Conservation (phyloP, 2,797 vertebrate genomes). For the Pteronotus mesoamericanus region DNA sequence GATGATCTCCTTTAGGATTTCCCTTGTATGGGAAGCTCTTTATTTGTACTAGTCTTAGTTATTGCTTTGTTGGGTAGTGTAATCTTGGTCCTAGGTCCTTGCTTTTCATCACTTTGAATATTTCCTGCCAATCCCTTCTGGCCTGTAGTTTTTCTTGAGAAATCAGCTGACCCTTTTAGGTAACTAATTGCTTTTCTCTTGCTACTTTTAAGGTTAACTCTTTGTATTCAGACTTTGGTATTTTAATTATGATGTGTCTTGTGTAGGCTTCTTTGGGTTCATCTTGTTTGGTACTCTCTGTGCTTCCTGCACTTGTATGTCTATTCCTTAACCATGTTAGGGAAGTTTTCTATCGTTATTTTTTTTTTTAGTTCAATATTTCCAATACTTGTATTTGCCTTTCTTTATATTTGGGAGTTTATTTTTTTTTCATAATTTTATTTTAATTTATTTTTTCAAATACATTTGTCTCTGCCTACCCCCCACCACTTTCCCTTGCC, state of each 20-base stretch:
- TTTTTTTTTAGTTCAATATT: no score
- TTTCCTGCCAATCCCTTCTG: background rate
- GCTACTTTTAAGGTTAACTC: background rate
- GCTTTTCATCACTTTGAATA: background rate
- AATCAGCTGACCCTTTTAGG: background rate
- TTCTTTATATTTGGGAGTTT: no score
- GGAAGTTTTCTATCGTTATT: background rate
- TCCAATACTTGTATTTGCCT: no score
- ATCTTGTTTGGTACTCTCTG: background rate
- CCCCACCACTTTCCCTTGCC: no score
- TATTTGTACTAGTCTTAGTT: background rate
- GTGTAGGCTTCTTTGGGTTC: background rate
- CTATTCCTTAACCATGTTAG: background rate
- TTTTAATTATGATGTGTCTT: background rate
- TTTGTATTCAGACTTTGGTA: background rate
- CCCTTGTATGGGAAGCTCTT: background rate
- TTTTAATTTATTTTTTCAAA: no score
- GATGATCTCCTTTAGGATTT: background rate
- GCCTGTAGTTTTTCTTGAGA: background rate
- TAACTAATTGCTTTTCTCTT: background rate
- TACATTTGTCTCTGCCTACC: no score
- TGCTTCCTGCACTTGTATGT: no score
- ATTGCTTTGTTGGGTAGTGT: background rate
- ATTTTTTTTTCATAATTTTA: no score
- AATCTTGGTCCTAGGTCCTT: background rate